Evolutionary conservation across 2,113 vertebrate species (phyloP).

Genomic region (Gnathonemus longibarbis): DNA sequence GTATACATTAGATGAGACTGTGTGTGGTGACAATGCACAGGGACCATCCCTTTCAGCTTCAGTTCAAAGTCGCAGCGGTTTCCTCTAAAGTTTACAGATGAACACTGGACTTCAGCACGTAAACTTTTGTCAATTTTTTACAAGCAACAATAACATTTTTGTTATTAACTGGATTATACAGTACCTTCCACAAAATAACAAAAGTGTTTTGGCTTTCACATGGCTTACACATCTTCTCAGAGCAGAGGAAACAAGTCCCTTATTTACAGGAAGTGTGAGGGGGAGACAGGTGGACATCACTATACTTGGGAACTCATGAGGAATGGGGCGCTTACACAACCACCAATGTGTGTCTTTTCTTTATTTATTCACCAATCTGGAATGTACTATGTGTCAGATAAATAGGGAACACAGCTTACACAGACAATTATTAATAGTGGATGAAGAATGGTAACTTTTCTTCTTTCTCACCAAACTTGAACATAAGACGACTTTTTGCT

Average conservation of each 20-base stretch:
- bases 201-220: constrained; percentile 33
- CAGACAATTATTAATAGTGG: constrained; percentile 83
- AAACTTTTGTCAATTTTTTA: constrained; percentile 32
- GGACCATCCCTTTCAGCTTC: constrained; percentile 69
- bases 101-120: constrained; percentile 40
- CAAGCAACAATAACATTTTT: constrained; percentile 63
- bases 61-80: constrained; percentile 79
- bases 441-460: constrained; percentile 65
- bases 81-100: constrained; percentile 68
- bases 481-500: constrained; percentile 43
- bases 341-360: constrained; percentile 62
- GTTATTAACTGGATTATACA: constrained; percentile 69
- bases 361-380: constrained; percentile 64
- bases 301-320: constrained; percentile 70
- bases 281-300: constrained; percentile 62
- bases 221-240: constrained; percentile 63
- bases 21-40: constrained; percentile 83
- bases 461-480: constrained; percentile 37
- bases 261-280: constrained; percentile 61
- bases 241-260: constrained; percentile 69
- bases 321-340: constrained; percentile 76
- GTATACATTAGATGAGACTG: constrained; percentile 94
- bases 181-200: constrained; percentile 55
- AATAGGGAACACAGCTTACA: constrained; percentile 85
- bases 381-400: constrained; percentile 76